These are phyloP conservation scores for Drosophila affinis DNA, from an alignment of 2,888 invertebrate genomes.

Conservation along the genomic window DNA sequence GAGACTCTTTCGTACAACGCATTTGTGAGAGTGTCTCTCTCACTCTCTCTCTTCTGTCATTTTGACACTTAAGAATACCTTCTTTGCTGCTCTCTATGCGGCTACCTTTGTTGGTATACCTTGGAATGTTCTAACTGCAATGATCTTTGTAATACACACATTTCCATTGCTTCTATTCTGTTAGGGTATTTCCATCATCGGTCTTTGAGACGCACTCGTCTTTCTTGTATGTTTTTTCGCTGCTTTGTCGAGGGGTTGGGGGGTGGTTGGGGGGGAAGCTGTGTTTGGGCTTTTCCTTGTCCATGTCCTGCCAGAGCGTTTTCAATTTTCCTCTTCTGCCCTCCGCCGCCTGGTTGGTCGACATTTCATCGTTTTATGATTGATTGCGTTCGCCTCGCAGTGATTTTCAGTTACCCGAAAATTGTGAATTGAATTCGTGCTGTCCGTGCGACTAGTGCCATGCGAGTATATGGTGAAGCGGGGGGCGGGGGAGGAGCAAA, in stretches of 20 bases:
- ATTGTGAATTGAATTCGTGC: slow-evolving; percentile 73
- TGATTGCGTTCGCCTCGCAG: slow-evolving; percentile 74
- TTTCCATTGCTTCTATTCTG: not conserved
- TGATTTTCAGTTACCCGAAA: slow-evolving; percentile 72
- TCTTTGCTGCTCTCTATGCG: too few species aligned
- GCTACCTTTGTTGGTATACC: too few species aligned
- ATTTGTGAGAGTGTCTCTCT: too few species aligned
- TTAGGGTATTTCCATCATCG: not conserved
- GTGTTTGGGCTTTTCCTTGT: slow-evolving; percentile 28
- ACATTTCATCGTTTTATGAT: slow-evolving; percentile 79
- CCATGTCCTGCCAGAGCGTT: slow-evolving; percentile 46
- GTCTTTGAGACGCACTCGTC: not conserved
- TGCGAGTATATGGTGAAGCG: slow-evolving; percentile 3
- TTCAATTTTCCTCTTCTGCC: slow-evolving; percentile 36
- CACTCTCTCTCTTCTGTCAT: too few species aligned
- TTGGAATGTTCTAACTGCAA: too few species aligned
- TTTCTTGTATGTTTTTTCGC: not conserved
- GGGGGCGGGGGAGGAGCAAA: not conserved
- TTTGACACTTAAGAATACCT: too few species aligned
- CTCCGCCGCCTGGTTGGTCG: slow-evolving; percentile 40
- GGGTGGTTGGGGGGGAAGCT: not conserved
- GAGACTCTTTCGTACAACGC: too few species aligned
- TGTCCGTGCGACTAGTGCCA: not conserved
- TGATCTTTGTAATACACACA: too few species aligned
- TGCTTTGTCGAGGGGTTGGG: not conserved